Conservation (phyloP, 92 coral and sea anemone species). For the Scolanthus callimorphus region DNA sequence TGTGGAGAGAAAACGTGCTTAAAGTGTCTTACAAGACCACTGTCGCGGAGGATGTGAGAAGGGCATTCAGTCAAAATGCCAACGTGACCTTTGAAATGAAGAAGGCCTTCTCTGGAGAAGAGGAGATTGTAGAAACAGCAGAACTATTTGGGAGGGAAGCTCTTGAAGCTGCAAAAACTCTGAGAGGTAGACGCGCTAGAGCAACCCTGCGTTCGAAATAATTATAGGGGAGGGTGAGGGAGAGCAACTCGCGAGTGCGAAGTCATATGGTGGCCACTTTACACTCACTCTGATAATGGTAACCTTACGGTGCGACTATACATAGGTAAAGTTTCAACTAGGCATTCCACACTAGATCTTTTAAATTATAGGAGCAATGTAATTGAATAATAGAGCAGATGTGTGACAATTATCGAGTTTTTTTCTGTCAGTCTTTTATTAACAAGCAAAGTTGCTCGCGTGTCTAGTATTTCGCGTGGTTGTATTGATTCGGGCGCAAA, state of each 20-base stretch:
- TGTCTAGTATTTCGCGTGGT: no score
- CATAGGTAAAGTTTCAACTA: conserved; percentile 33
- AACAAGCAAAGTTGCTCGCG: no score
- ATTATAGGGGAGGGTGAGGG: conserved; percentile 24
- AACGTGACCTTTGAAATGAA: neutral
- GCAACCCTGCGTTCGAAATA: conserved; percentile 24
- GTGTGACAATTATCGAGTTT: no score
- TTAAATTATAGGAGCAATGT: no score
- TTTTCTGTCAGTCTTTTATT: no score
- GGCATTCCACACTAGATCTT: neutral
- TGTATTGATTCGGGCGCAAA: no score
- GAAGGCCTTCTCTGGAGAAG: conserved; percentile 8
- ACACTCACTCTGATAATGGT: conserved; percentile 29
- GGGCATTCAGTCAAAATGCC: conserved; percentile 6
- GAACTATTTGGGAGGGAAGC: conserved; percentile 46
- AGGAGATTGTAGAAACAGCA: conserved; percentile 3
- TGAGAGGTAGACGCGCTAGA: neutral
- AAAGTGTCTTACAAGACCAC: conserved; percentile 22
- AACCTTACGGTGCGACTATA: conserved; percentile 29
- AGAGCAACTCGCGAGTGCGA: conserved; percentile 50
- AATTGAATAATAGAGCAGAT: no score
- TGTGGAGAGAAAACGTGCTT: conserved; percentile 12
- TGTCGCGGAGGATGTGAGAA: conserved; percentile 5
- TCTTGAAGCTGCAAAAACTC: conserved; percentile 42
- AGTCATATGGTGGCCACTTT: conserved; percentile 47